phyloP scores from a whole-genome alignment of 2,888 invertebrate genomes.

The Asteroscopus sphinx region DNA sequence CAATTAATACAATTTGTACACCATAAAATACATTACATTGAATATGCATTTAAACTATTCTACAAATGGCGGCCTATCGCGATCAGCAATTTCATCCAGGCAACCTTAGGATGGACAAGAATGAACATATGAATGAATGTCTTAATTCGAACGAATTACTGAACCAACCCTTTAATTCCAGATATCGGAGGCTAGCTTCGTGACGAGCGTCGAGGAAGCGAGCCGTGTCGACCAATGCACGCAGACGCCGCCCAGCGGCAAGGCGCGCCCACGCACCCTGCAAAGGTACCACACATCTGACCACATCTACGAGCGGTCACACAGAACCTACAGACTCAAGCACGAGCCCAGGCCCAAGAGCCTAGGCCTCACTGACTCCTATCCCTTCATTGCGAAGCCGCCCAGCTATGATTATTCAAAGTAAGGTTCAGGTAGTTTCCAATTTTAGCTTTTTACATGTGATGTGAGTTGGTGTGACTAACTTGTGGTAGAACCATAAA shows the following conservation, averaged over 20 bases:
- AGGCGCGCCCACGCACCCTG: conserved; percentile 83
- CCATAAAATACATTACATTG: too few species aligned
- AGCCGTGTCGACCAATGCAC: conserved; percentile 83
- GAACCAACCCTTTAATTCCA: conserved; percentile 53
- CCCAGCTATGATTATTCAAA: conserved; percentile 82
- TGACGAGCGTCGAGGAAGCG: conserved; percentile 84
- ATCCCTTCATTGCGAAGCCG: conserved; percentile 79
- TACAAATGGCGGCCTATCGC: too few species aligned
- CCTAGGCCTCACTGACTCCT: conserved; percentile 81
- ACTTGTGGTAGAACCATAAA: conserved; percentile 38
- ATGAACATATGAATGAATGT: too few species aligned
- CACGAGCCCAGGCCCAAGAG: conserved; percentile 77
- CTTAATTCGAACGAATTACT: neutral
- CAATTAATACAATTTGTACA: too few species aligned
- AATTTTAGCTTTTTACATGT: conserved; percentile 37
- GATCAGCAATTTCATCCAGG: too few species aligned
- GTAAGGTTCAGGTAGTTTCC: conserved; percentile 68
- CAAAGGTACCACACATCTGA: conserved; percentile 90
- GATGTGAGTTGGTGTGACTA: conserved; percentile 65
- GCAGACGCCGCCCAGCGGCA: conserved; percentile 85
- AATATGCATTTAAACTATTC: too few species aligned
- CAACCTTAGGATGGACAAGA: too few species aligned
- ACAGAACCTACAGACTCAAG: conserved; percentile 69
- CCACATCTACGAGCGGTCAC: conserved; percentile 79
- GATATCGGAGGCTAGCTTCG: conserved; percentile 87